Conservation (phyloP, 2,113 vertebrate species). For the Microcebus griseorufus region DNA sequence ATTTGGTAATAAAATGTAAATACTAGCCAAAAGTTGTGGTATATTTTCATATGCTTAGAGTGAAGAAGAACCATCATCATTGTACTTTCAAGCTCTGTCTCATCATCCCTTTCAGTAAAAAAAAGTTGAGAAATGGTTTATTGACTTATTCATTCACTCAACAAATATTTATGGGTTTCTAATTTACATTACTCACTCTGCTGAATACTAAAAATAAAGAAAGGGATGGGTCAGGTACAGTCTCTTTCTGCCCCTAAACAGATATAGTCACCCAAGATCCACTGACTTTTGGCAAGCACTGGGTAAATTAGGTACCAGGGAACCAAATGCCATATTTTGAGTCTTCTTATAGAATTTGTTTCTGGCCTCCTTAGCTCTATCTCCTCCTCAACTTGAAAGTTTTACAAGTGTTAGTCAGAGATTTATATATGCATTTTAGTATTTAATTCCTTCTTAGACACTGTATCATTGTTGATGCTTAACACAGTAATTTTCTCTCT, state of each 20-base stretch:
- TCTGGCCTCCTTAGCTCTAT: not conserved
- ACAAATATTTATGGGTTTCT: not conserved
- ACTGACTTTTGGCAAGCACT: not conserved
- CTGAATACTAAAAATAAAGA: not conserved
- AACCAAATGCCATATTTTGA: not conserved
- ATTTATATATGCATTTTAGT: not conserved
- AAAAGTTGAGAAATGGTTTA: not conserved
- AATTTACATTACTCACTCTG: not conserved
- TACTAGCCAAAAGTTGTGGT: not conserved
- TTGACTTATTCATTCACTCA: not conserved
- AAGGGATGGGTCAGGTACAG: not conserved
- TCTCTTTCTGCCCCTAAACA: not conserved
- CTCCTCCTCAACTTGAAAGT: not conserved
- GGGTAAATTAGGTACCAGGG: not conserved
- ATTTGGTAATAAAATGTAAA: not conserved
- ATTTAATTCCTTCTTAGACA: conserved; percentile 12
- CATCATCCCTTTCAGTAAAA: not conserved
- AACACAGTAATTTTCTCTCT: not conserved
- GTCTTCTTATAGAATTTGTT: not conserved
- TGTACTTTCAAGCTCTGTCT: not conserved
- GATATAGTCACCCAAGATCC: not conserved
- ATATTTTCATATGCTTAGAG: not conserved
- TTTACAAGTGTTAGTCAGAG: not conserved
- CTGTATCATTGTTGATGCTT: not conserved
- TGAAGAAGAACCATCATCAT: not conserved